A percentile compares a stretch with the other conserved stretches of the same genome.
Conservation (phyloP, 2,888 invertebrate genomes). For the Alloscopus bannaensis region DNA sequence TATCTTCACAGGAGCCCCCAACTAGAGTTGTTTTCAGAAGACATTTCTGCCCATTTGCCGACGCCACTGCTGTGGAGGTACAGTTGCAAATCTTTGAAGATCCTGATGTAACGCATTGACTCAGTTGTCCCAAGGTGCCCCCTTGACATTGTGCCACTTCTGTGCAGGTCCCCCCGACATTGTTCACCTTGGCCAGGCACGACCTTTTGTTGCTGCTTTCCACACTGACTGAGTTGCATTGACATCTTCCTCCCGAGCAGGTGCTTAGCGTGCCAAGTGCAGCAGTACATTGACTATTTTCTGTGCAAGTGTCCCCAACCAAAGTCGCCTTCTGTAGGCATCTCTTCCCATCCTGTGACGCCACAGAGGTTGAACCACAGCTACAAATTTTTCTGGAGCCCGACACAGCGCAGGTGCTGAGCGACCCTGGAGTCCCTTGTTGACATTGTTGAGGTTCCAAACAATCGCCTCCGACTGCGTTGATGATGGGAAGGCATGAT, state of each 20-base stretch:
- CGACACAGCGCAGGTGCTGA: not conserved
- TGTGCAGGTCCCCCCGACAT: not conserved
- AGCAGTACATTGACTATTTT: not conserved
- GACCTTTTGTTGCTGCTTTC: not conserved
- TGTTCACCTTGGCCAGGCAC: too few species aligned
- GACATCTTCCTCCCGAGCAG: not conserved
- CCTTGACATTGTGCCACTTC: not conserved
- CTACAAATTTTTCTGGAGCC: not conserved
- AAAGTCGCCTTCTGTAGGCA: not conserved
- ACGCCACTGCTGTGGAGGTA: not conserved
- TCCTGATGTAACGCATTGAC: not conserved
- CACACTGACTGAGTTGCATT: not conserved
- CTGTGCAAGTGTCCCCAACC: not conserved
- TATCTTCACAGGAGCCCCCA: not conserved
- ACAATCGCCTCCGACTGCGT: not conserved
- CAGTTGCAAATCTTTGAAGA: not conserved
- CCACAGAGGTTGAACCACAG: too few species aligned
- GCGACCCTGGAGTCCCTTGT: not conserved
- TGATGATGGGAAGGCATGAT: not conserved
- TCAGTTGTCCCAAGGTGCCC: not conserved
- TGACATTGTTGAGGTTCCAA: conserved; percentile 3
- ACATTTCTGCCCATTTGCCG: not conserved
- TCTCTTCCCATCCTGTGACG: too few species aligned
- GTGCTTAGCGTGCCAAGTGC: not conserved
- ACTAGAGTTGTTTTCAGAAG: not conserved